Evolutionary conservation across 2,888 invertebrate genomes (phyloP).

Genomic region (Idaea aversata): DNA sequence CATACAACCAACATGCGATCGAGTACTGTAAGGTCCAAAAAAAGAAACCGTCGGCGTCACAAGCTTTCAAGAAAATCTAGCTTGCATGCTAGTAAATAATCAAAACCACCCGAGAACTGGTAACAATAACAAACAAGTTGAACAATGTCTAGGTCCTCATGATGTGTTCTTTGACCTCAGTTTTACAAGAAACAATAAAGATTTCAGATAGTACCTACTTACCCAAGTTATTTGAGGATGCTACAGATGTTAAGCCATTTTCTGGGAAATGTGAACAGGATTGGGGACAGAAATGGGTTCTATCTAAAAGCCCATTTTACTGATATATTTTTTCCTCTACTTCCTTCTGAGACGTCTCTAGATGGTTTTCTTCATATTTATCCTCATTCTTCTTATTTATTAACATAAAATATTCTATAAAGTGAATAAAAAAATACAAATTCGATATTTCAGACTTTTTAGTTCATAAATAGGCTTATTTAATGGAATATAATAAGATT

Average conservation of each 20-base stretch:
- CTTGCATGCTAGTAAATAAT: not conserved
- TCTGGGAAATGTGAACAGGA: not conserved
- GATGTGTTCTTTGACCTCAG: slow-evolving; percentile 19
- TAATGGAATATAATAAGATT: not conserved
- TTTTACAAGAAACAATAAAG: not conserved
- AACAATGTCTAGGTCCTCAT: slow-evolving; percentile 16
- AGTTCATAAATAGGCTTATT: not conserved
- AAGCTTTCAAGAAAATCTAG: not conserved
- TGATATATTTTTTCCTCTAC: not conserved
- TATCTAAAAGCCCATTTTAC: not conserved
- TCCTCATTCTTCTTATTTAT: not conserved
- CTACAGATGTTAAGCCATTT: not conserved
- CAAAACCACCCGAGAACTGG: not conserved
- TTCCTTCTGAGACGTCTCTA: not conserved
- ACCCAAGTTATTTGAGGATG: not conserved
- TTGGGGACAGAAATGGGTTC: not conserved
- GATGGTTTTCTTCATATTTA: not conserved
- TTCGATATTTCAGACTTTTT: not conserved
- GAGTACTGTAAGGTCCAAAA: not conserved
- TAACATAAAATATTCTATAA: not conserved
- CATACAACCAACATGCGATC: not conserved
- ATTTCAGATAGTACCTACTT: slow-evolving; percentile 1
- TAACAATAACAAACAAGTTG: slow-evolving; percentile 7
- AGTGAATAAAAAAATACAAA: not conserved
- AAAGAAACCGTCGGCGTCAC: not conserved